Evolutionary conservation across 53 echinoderm and acorn worm species (phyloP), one percentile per base, ranked within the genome.

Genomic region (Henricia sp.): DNA sequence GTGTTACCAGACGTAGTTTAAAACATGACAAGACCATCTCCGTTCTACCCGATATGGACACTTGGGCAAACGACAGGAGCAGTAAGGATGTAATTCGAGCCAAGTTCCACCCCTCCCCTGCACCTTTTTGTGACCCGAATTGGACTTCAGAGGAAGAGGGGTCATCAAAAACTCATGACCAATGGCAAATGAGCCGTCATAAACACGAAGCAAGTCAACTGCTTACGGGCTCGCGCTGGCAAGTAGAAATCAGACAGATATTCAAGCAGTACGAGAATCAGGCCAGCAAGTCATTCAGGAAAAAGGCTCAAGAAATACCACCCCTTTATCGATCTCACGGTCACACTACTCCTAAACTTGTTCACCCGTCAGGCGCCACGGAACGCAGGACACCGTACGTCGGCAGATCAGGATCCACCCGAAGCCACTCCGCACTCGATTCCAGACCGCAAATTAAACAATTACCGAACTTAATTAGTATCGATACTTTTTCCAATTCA

Each of bases 191-290:
- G 68, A 56, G 53, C 0, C 52, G 42, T n/a, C n/a, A n/a, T n/a
- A 37, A 84, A 89, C 27, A 28, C 41, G 11, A 29, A 40, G 24
- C 68, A 52, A 0, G 51, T 44, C 37, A 34, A 83, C 2, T 39
- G 19, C 27, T 11, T 23, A 19, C 19, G n/a, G 20, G 34, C 38
- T 16, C 70, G 0, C 67, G 67, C n/a, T 90, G 90, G 73, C 55
- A 73, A 20, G 41, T 37, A 21, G 85, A 89, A 50, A 90, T 95
- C 37, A 76, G 82, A 34, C 89, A 92, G 40, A 86, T 95, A 10
- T 95, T 89, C 82, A 86, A 84, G 55, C 89, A 86, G 6, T 95
- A 92, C 36, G 95, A 92, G 52, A 64, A 92, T 53, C 87, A 92
- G 72, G 92, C 87, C 6, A 89, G 89, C 6, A 70, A 68, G n/a